Conservation (phyloP, 2,113 vertebrate species). For the Beaufortia kweichowensis region DNA sequence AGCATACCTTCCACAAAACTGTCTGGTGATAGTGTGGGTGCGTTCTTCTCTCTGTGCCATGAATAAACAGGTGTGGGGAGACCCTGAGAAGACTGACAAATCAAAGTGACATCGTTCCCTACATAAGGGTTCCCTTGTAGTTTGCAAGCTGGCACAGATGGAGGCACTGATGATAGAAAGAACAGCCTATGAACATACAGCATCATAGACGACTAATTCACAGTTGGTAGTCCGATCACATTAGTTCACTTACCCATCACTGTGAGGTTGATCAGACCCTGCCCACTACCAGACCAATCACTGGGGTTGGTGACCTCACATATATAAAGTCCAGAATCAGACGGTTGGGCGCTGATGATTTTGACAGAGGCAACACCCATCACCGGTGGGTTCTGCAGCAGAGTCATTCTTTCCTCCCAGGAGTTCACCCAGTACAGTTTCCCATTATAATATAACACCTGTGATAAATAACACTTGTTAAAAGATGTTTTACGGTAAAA, state of each 20-base stretch:
- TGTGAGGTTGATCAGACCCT: constrained; percentile 69
- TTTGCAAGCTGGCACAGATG: constrained; percentile 66
- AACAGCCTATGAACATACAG: background rate
- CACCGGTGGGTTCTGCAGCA: constrained; percentile 67
- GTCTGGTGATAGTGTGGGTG: constrained; percentile 53
- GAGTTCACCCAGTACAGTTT: constrained; percentile 65
- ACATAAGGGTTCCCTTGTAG: constrained; percentile 56
- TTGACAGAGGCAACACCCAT: constrained; percentile 67
- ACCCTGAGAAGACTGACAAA: constrained; percentile 66
- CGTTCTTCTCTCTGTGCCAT: constrained; percentile 62
- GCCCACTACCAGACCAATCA: constrained; percentile 69
- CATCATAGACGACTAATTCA: background rate
- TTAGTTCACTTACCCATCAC: constrained; percentile 62
- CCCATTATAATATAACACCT: constrained; percentile 74
- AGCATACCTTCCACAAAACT: constrained; percentile 71
- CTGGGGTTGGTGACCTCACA: constrained; percentile 75
- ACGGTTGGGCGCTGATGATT: constrained; percentile 57
- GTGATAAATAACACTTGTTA: background rate
- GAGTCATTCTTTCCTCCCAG: constrained; percentile 62
- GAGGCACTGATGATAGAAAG: constrained; percentile 64
- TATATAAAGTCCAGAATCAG: constrained; percentile 73
- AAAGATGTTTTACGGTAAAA: background rate
- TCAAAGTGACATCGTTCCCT: constrained; percentile 66
- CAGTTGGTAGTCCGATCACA: too few relatives aligned
- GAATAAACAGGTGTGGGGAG: constrained; percentile 69